phyloP scores from a whole-genome alignment of 2,888 invertebrate species.

The Apotomis betuletana region DNA sequence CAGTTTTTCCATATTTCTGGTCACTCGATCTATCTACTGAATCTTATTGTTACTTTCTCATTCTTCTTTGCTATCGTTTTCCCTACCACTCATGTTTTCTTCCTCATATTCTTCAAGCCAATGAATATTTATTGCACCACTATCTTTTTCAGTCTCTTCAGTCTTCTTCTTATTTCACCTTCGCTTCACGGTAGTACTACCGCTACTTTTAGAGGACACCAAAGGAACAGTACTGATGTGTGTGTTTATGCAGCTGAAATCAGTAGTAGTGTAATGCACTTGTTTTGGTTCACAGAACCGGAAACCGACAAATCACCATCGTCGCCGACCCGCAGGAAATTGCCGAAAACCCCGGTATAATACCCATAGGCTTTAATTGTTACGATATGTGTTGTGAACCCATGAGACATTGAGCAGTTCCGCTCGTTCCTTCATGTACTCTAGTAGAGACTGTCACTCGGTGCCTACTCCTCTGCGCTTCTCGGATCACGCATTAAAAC shows the following conservation, averaged over 20 bases:
- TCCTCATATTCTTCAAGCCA: conserved; percentile 6
- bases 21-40: background rate
- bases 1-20: conserved; percentile 11
- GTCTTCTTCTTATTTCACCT: conserved; percentile 49
- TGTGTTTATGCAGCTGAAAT: conserved; percentile 32
- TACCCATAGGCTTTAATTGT: conserved; percentile 84
- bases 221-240: conserved; percentile 20
- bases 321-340: conserved; percentile 95
- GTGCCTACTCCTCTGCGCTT: conserved; percentile 81
- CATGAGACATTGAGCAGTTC: conserved; percentile 72
- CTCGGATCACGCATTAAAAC: conserved; percentile 63
- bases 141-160: conserved; percentile 52
- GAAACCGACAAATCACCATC: conserved; percentile 94
- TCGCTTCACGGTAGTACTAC: conserved; percentile 53
- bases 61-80: conserved; percentile 13
- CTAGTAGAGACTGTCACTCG: conserved; percentile 80
- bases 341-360: conserved; percentile 99
- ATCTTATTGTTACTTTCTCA: conserved; percentile 12
- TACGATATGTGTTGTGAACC: conserved; percentile 84
- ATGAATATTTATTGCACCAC: conserved; percentile 43
- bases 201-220: conserved; percentile 21
- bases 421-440: conserved; percentile 72
- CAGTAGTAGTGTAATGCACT: conserved; percentile 60
- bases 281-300: conserved; percentile 87
- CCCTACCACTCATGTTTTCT: conserved; percentile 9